These are phyloP conservation scores for Neoascia interrupta DNA, from an alignment of 2,888 invertebrate species.

Conservation along the genomic window DNA sequence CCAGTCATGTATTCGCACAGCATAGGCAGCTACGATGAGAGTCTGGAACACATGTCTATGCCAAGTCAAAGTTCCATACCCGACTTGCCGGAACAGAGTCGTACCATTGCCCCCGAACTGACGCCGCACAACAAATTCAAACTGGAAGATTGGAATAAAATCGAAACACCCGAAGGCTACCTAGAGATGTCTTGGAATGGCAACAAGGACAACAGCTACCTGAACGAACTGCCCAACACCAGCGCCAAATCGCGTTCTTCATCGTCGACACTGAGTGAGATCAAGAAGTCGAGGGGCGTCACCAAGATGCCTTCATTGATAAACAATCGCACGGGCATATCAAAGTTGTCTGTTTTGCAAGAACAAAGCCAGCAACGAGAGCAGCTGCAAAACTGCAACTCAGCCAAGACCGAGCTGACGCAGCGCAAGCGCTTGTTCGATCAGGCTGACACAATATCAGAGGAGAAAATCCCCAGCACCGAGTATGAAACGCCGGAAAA, in stretches of 20 bases:
- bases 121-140: constrained; percentile 72
- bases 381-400: constrained; percentile 7
- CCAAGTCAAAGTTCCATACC: constrained; percentile 55
- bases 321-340: constrained; percentile 6
- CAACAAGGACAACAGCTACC: constrained; percentile 69
- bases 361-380: not conserved
- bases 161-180: constrained; percentile 82
- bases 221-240: not conserved
- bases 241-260: constrained; percentile 20
- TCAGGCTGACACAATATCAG: constrained; percentile 39
- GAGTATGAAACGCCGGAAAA: constrained; percentile 29
- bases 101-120: constrained; percentile 60
- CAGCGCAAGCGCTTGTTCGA: constrained; percentile 41
- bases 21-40: constrained; percentile 27
- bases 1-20: constrained; percentile 76
- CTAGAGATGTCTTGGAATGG: constrained; percentile 83
- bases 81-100: constrained; percentile 80
- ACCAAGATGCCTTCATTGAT: constrained; percentile 37
- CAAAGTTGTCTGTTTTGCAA: constrained; percentile 51
- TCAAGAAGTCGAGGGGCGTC: constrained; percentile 25
- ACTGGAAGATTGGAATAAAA: constrained; percentile 72
- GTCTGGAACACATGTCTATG: constrained; percentile 52
- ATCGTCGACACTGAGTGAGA: not conserved
- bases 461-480: constrained; percentile 35
- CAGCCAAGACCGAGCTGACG: constrained; percentile 23